Base-by-base conservation (phyloP, 1,140 invertebrate genomes). In the Pararge aegeria region DNA sequence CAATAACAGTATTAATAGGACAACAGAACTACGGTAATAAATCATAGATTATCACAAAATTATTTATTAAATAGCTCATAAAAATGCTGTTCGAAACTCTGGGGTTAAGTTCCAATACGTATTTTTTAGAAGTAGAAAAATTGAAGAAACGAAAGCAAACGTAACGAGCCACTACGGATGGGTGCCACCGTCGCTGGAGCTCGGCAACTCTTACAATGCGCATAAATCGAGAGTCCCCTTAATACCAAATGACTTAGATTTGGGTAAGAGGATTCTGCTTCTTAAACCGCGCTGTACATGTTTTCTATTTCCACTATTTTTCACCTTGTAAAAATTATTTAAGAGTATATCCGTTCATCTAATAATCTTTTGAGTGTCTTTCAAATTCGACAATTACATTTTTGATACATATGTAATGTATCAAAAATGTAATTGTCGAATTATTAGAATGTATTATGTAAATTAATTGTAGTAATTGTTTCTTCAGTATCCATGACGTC, bases 61-160 rank as follows among this genome's bases (percentile, higher is more conserved):
- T 18, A 19, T 1, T 2, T 16, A 18, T 15, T 3, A 42, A 15
- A 7, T 6, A 6, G 15, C 34, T 37, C 44, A 21, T 15, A 30
- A 16, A 34, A 27, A n/a, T n/a, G n/a, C n/a, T n/a, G n/a, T n/a
- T n/a, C n/a, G n/a, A n/a, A n/a, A n/a, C n/a, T n/a, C n/a, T n/a
- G n/a, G n/a, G n/a, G n/a, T n/a, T n/a, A n/a, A n/a, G n/a, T n/a
- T n/a, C n/a, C n/a, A n/a, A n/a, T n/a, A n/a, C n/a, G n/a, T n/a
- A 34, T 24, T 66, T 62, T 55, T 37, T 54, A 78, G 75, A 29
- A 73, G 67, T 53, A 69, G 72, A 55, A 78, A 76, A 51, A 84
- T 74, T 71, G 68, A 70, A n/a, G 68, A 66, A 16, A 74, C 80
- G 44, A 79, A 77, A 61, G 66, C 72, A n/a, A 76, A 80, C 49